Percentiles rank a stretch among this genome's conserved stretches.
phyloP scores from a whole-genome alignment of 2,113 vertebrate genomes.

The Mystacornis crossleyi region DNA sequence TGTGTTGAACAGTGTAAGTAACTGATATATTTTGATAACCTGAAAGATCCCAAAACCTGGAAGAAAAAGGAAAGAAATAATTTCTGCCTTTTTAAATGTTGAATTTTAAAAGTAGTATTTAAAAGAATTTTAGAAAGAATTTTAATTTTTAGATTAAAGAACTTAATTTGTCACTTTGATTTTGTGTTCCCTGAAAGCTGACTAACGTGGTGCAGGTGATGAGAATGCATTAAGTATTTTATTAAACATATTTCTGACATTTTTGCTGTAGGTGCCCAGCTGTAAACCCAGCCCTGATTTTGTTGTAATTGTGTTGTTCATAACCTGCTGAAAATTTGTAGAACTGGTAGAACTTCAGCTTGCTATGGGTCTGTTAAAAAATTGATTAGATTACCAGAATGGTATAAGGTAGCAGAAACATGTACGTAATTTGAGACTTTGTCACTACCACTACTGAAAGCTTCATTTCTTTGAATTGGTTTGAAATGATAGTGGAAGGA shows the following conservation, averaged over 20 bases:
- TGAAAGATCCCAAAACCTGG: neutral
- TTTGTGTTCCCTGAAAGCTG: neutral
- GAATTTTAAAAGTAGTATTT: neutral
- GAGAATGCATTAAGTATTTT: neutral
- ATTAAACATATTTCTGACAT: neutral
- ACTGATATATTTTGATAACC: neutral
- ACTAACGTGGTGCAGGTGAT: neutral
- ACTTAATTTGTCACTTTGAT: neutral
- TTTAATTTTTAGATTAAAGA: neutral
- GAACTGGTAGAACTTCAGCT: neutral
- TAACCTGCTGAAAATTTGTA: neutral
- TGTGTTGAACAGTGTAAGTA: neutral
- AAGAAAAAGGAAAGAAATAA: neutral
- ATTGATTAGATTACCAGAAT: neutral
- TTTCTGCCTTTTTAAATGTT: neutral
- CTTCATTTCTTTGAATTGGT: neutral
- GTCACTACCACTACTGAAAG: neutral
- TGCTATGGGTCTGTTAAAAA: neutral
- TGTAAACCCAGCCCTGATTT: neutral
- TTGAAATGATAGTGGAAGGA: neutral
- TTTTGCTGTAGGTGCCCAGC: neutral
- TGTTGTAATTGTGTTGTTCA: neutral
- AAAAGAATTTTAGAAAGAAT: neutral
- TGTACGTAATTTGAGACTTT: rapidly evolving
- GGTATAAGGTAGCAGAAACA: neutral